These are phyloP conservation scores for Subacronicta megacephala DNA, from an alignment of 2,888 invertebrate species.

Conservation along the genomic window DNA sequence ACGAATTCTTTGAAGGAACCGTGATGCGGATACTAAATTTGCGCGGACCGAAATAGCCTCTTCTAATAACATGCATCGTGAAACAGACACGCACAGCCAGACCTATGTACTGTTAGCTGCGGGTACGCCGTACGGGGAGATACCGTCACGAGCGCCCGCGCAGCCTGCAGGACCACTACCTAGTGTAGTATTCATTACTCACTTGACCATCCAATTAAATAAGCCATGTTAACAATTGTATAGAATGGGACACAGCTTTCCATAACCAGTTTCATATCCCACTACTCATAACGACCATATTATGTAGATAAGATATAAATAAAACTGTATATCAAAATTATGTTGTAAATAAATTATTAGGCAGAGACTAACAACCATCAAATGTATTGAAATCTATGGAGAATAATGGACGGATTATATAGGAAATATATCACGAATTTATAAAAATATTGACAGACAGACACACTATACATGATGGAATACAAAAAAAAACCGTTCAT, in stretches of 20 bases:
- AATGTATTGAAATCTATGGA: conserved; percentile 43
- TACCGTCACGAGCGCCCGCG: conserved; percentile 40
- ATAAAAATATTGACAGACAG: no score
- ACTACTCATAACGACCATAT: conserved; percentile 3
- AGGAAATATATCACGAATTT: background rate
- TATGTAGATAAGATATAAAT: conserved; percentile 34
- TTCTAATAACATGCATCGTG: conserved; percentile 79
- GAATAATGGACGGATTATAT: no score
- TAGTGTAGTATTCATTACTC: no score
- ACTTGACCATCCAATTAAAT: background rate
- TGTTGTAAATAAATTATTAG: conserved; percentile 61
- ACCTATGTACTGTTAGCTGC: conserved; percentile 73
- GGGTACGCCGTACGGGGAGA: conserved; percentile 55
- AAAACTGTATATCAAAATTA: conserved; percentile 51
- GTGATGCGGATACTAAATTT: conserved; percentile 85
- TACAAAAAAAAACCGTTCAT: background rate
- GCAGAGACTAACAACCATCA: conserved; percentile 67
- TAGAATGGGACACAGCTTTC: conserved; percentile 15
- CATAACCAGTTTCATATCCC: conserved; percentile 13
- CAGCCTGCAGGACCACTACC: conserved; percentile 2
- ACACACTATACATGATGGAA: no score
- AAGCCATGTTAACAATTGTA: conserved; percentile 3
- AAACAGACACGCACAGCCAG: conserved; percentile 64
- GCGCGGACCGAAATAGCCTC: conserved; percentile 80
- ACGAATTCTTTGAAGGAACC: conserved; percentile 86